Conservation (phyloP, 2,888 invertebrate genomes). For the Myopa tessellatipennis region DNA sequence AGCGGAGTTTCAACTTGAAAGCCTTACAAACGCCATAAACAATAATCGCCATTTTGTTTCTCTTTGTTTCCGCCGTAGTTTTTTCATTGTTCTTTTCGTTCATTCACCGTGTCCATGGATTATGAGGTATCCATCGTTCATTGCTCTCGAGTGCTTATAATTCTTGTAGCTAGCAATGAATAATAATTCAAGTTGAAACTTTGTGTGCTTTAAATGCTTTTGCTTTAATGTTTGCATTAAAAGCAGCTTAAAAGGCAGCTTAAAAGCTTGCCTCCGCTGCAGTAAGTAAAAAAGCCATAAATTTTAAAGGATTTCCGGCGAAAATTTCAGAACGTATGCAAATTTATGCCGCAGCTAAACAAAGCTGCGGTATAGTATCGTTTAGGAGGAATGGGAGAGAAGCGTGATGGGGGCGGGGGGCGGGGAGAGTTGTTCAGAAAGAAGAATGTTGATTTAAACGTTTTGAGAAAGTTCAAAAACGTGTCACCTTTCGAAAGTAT, state of each 20-base stretch:
- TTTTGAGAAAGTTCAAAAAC: no score
- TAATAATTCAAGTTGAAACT: no score
- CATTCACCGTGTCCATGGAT: no score
- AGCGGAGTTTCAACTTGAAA: no score
- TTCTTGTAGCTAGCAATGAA: no score
- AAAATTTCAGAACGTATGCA: constrained; percentile 31
- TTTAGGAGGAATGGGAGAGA: neutral
- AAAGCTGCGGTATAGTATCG: neutral
- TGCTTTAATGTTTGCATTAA: neutral
- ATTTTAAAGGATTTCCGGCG: constrained; percentile 31
- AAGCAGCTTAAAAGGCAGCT: constrained; percentile 26
- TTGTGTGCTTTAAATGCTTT: constrained; percentile 7
- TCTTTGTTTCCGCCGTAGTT: no score
- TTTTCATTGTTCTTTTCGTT: no score
- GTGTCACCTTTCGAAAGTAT: neutral
- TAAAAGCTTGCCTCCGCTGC: constrained; percentile 1
- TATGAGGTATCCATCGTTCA: no score
- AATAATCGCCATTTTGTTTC: no score
- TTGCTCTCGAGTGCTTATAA: no score
- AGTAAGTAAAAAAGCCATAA: constrained; percentile 30
- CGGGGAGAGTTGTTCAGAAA: neutral
- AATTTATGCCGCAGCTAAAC: constrained; percentile 25
- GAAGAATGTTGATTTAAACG: neutral
- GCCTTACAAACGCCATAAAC: no score
- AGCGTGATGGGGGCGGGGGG: neutral